Base-by-base conservation (phyloP, 2,113 vertebrate genomes). In the Cromileptes altivelis region DNA sequence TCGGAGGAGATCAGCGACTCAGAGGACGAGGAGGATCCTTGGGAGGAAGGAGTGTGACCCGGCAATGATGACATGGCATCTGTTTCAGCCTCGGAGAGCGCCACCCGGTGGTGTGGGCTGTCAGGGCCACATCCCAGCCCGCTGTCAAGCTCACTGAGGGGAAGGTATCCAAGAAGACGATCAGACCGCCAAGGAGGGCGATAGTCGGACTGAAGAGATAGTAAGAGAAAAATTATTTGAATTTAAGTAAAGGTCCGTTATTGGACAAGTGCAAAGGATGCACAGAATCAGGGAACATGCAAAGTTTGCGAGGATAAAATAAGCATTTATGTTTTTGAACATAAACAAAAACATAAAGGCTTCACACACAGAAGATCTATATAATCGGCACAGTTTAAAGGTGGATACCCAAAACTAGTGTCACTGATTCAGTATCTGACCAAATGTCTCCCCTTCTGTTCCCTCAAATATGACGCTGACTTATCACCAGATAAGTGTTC, bases 1-100 rank as follows among this genome's bases (percentile, higher is more conserved):
- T 96, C 91, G 0, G 92, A 92, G 0, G 91, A 93, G 73, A 93
- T 81, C 53, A 94, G 85, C 14, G 93, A 93, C 81, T 93, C 84
- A 0, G 91, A 93, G 4, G 80, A 94, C 10, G 90, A 86, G 50
- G 90, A 91, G 33, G 87, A 90, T 25, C 88, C 91, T 6, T 88
- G 90, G 12, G 78, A 91, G 33, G 93, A 94, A 37, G 93, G 65
- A 74, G 92, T 94, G 84, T 87, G 81, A 18, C 88, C 94, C 0
- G 90, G 94, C 6, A 92, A 83, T 0, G 70, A 78, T 0, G 93
- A 93, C 70, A 90, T 92, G 17, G 92, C 87, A 4, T 92, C 94
- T 1, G 93, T 93, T 68, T 94, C 93, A 0, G 88, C 92, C 75
- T 93, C 95, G 0, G 93, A 95, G 15, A 94, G 71, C 8, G 88